Percentiles rank a stretch among this genome's conserved stretches.
These are phyloP conservation scores for Drosophila kuntzei DNA, from an alignment of 2,888 invertebrate genomes.

Conservation along the genomic window DNA sequence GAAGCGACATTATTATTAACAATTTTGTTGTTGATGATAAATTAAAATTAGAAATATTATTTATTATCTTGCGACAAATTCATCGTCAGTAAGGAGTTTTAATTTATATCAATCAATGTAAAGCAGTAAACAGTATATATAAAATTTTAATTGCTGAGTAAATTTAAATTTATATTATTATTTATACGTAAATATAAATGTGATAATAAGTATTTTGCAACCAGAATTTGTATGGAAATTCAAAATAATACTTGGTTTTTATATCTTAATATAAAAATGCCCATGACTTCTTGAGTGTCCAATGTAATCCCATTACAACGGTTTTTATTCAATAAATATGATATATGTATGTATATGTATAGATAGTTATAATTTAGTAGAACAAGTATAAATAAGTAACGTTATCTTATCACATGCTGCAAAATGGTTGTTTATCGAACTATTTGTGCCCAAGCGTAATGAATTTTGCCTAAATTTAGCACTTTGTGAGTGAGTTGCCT, in stretches of 20 bases:
- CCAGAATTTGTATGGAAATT: neutral
- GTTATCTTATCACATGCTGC: conserved; percentile 49
- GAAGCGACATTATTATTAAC: too few relatives aligned
- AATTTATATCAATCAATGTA: too few relatives aligned
- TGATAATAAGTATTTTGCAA: too few relatives aligned
- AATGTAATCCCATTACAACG: conserved; percentile 10
- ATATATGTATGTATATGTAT: neutral
- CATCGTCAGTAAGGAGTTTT: too few relatives aligned
- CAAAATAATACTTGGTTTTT: neutral
- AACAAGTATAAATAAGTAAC: conserved; percentile 16
- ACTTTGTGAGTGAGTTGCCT: neutral
- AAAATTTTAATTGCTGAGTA: too few relatives aligned
- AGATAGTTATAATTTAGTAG: neutral
- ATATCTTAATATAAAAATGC: neutral
- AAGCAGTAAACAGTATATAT: too few relatives aligned
- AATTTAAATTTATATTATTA: too few relatives aligned
- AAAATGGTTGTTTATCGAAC: conserved; percentile 51
- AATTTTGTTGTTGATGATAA: too few relatives aligned
- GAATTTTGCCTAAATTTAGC: conserved; percentile 4
- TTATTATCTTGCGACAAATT: too few relatives aligned
- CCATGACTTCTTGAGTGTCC: neutral
- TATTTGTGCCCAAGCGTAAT: conserved; percentile 3
- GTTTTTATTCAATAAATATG: conserved; percentile 6
- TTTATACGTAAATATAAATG: too few relatives aligned
- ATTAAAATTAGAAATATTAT: too few relatives aligned